Percentiles rank a stretch among this genome's conserved stretches.
phyloP scores from a whole-genome alignment of 2,888 invertebrate species.

The Drosophila phalerata region DNA sequence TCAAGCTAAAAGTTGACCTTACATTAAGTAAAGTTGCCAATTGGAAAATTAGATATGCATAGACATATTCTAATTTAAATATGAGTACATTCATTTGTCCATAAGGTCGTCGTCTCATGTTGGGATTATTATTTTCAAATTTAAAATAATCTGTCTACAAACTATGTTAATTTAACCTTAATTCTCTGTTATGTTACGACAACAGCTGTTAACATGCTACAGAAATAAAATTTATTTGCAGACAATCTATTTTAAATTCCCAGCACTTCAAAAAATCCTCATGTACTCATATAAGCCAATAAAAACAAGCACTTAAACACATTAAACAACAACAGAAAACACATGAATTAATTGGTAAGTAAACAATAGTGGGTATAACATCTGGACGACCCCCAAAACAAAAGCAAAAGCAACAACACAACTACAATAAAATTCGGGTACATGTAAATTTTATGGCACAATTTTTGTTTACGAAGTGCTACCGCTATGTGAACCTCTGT shows the following conservation, averaged over 20 bases:
- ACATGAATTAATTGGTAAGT: slow-evolving; percentile 48
- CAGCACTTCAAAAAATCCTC: slow-evolving; percentile 4
- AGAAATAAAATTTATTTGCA: slow-evolving; percentile 20
- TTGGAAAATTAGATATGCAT: slow-evolving; percentile 50
- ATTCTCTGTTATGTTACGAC: slow-evolving; percentile 13
- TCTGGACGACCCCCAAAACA: slow-evolving; percentile 38
- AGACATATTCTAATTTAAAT: slow-evolving; percentile 44
- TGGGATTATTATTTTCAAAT: slow-evolving; percentile 13
- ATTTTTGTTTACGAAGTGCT: slow-evolving; percentile 53
- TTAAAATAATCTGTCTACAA: slow-evolving; percentile 4
- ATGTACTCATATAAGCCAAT: slow-evolving; percentile 14
- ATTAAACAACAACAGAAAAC: slow-evolving; percentile 45
- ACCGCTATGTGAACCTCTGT: slow-evolving; percentile 42
- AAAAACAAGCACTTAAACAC: slow-evolving; percentile 58
- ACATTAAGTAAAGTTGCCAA: slow-evolving; percentile 43
- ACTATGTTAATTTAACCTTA: slow-evolving; percentile 4
- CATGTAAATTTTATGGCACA: slow-evolving; percentile 59
- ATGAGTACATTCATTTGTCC: slow-evolving; percentile 13
- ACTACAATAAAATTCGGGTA: slow-evolving; percentile 29
- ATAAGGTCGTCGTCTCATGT: slow-evolving; percentile 31
- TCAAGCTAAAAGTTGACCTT: slow-evolving; percentile 68
- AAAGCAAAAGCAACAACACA: slow-evolving; percentile 13
- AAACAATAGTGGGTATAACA: slow-evolving; percentile 60
- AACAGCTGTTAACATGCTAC: slow-evolving; percentile 29
- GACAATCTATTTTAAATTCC: slow-evolving; percentile 11